Percentiles rank a stretch among this genome's conserved stretches.
phyloP scores from a whole-genome alignment of 1,140 invertebrate species.

The Anagrus nilaparvatae region DNA sequence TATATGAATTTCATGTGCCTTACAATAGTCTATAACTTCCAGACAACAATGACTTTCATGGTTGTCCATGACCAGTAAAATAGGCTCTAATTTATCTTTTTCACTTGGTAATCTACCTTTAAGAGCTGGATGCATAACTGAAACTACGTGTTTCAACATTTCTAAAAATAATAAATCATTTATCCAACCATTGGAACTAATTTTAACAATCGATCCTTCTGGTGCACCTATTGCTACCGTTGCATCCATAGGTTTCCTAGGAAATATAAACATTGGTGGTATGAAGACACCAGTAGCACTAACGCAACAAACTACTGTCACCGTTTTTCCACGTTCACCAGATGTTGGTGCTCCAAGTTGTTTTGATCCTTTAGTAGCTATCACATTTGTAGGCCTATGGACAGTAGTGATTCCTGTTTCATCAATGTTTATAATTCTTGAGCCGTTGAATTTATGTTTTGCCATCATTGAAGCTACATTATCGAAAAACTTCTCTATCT shows the following conservation, averaged over 20 bases:
- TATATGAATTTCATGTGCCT: constrained; percentile 21
- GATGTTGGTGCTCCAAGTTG: constrained; percentile 40
- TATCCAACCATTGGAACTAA: constrained; percentile 25
- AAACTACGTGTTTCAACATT: constrained; percentile 26
- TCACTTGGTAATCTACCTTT: constrained; percentile 3
- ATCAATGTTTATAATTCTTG: constrained; percentile 26
- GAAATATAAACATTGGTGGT: constrained; percentile 38
- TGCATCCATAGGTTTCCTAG: constrained; percentile 18
- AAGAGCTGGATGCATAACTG: no score
- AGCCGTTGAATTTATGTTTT: background rate
- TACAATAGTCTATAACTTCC: constrained; percentile 18
- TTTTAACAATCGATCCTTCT: constrained; percentile 12
- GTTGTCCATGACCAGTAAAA: constrained; percentile 33
- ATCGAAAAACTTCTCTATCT: background rate
- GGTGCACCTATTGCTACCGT: constrained; percentile 13
- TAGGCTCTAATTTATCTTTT: constrained; percentile 16
- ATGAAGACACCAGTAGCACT: constrained; percentile 34
- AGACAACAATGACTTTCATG: constrained; percentile 29
- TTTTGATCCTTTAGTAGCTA: constrained; percentile 32
- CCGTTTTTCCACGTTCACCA: constrained; percentile 38
- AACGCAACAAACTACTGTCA: constrained; percentile 34
- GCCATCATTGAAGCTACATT: background rate
- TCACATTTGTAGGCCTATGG: constrained; percentile 35
- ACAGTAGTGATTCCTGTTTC: constrained; percentile 35
- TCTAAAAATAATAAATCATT: constrained; percentile 23